These are phyloP conservation scores for Crocallis elinguaria DNA, from an alignment of 2,888 invertebrate species.

Conservation along the genomic window DNA sequence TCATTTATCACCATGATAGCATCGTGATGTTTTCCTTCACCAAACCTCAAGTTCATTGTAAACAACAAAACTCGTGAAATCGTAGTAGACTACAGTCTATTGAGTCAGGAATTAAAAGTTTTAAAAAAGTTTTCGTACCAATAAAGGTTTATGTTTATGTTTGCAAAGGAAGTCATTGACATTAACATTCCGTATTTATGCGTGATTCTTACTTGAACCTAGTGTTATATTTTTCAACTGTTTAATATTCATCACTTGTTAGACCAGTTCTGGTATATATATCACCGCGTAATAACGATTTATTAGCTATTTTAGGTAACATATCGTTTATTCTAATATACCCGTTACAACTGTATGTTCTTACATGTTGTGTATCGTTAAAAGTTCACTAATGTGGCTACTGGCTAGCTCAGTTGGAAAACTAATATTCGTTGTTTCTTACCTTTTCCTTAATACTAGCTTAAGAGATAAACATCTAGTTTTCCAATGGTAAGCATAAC, in stretches of 20 bases:
- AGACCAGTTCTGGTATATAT: conserved; percentile 15
- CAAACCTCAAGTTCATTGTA: too few relatives aligned
- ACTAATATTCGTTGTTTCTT: background rate
- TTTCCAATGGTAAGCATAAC: too few relatives aligned
- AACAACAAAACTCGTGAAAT: too few relatives aligned
- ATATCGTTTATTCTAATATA: conserved; percentile 6
- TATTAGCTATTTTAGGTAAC: conserved; percentile 6
- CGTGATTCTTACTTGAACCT: background rate
- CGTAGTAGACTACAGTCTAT: too few relatives aligned
- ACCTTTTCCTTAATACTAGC: too few relatives aligned
- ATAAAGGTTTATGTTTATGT: too few relatives aligned
- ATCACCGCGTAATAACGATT: conserved; percentile 10
- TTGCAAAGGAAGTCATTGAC: too few relatives aligned
- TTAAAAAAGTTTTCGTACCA: too few relatives aligned
- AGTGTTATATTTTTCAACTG: background rate
- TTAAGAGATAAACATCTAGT: too few relatives aligned
- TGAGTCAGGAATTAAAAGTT: too few relatives aligned
- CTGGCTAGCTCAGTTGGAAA: conserved; percentile 4
- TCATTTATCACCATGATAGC: too few relatives aligned
- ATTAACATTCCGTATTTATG: background rate
- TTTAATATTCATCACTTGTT: background rate
- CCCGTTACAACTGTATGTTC: conserved; percentile 16
- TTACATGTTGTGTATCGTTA: conserved; percentile 7
- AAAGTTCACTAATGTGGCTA: conserved; percentile 14
- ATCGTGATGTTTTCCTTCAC: too few relatives aligned